Evolutionary conservation across 2,113 vertebrate genomes (phyloP), one percentile per base, ranked within the genome.

Genomic region (Marmota flaviventris): DNA sequence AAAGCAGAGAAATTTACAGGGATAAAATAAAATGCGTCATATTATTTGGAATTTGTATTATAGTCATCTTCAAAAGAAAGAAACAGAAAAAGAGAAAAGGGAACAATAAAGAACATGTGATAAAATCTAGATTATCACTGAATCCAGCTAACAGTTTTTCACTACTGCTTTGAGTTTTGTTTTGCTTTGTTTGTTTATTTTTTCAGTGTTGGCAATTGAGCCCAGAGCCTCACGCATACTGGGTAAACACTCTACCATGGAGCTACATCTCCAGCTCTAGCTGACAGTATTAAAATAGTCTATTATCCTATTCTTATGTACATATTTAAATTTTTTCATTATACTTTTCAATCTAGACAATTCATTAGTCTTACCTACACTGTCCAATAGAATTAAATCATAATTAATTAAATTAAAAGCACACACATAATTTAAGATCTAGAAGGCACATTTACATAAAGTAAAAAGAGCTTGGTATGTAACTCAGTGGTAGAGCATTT

Each of bases 321-420:
- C 56, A 58, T 58, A 58, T 58, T 58, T 58, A 22, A 58, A 58
- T 58, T 58, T 58, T 58, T 39, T 91, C 25, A 83, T n/a, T 72
- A 88, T 86, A 93, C 4, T 82, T 89, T 95, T 88, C 27, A 87
- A 73, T 67, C 53, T 88, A 73, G 27, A 83, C 32, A 93, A 91
- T 48, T 82, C n/a, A 73, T 25, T 45, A 87, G 77, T 95, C 34
- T 48, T 77, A 82, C 39, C 76, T 91, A 10, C 17, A 8, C 10
- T 93, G 32, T 39, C 5, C 51, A 78, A 77, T 5, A 78, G 25
- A 45, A 82, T 39, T 90, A 73, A 83, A 82, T 85, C 87, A 93
- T 9, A 95, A 53, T 45, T 90, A 90, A 51, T 56, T 90, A 93
- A 51, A 85, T 39, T 73, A 34, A 67, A 89, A 72, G 73, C 85